phyloP scores from a whole-genome alignment of 2,888 invertebrate species.

The Tolmerus cingulatus region DNA sequence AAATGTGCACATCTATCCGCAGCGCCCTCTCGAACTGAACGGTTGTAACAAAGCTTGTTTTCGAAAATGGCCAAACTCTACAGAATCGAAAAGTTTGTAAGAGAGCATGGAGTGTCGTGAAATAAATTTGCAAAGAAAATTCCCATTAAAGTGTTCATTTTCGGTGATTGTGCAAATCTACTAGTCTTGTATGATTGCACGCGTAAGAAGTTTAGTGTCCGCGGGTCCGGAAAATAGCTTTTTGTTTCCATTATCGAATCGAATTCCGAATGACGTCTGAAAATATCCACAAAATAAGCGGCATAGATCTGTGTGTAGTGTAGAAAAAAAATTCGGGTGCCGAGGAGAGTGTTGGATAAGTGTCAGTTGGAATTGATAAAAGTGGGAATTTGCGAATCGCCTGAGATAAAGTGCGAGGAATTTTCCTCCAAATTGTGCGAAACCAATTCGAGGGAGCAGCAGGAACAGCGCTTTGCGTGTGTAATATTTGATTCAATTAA shows the following conservation, averaged over 20 bases:
- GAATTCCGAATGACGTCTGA: constrained; percentile 30
- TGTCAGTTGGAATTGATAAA: constrained; percentile 15
- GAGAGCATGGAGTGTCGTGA: constrained; percentile 26
- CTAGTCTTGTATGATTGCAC: not conserved
- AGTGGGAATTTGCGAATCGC: not conserved
- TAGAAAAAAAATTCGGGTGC: constrained; percentile 8
- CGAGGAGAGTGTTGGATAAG: constrained; percentile 20
- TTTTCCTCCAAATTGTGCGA: not conserved
- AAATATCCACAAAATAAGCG: constrained; percentile 31
- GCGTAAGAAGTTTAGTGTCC: not conserved
- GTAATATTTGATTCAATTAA: constrained; percentile 30
- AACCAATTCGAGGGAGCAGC: not conserved
- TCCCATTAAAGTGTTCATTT: not conserved
- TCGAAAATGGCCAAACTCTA: constrained; percentile 46
- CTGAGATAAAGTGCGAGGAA: not conserved
- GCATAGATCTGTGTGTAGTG: constrained; percentile 32
- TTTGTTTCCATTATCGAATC: not conserved
- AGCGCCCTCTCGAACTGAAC: not conserved
- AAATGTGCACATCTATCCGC: not conserved
- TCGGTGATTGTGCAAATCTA: not conserved
- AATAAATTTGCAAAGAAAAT: constrained; percentile 1
- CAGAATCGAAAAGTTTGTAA: constrained; percentile 9
- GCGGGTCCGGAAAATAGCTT: not conserved
- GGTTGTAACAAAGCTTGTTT: constrained; percentile 31
- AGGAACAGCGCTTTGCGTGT: not conserved